A percentile compares a stretch with the other conserved stretches of the same genome.
phyloP scores from a whole-genome alignment of 2,888 invertebrate genomes.

The Drosophila diplacantha region DNA sequence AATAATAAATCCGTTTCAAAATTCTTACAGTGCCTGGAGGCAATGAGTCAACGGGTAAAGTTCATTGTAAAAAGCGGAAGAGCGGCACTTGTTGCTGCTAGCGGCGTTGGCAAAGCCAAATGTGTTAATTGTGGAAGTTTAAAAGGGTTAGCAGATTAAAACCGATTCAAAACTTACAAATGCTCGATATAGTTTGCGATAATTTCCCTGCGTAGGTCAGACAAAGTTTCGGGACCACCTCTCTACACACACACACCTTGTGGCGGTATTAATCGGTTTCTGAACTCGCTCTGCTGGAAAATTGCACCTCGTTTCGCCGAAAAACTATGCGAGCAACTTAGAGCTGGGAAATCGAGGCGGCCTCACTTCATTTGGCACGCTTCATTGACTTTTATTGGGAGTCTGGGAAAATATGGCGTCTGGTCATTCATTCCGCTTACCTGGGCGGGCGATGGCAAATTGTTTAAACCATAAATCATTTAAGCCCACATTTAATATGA shows the following conservation, averaged over 20 bases:
- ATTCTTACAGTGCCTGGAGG: constrained; percentile 7
- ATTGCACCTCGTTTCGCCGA: constrained; percentile 41
- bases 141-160: constrained; percentile 39
- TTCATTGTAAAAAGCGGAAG: constrained; percentile 38
- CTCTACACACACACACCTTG: neutral
- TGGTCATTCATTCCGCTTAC: constrained; percentile 28
- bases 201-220: constrained; percentile 38
- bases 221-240: constrained; percentile 23
- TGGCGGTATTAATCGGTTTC: constrained; percentile 48
- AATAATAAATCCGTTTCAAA: no score
- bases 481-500: constrained; percentile 41
- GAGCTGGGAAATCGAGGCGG: constrained; percentile 10
- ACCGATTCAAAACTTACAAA: constrained; percentile 28
- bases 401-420: constrained; percentile 40
- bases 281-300: constrained; percentile 45
- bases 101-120: constrained; percentile 26
- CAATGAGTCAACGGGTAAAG: constrained; percentile 40
- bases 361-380: constrained; percentile 24
- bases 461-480: constrained; percentile 52
- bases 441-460: constrained; percentile 37
- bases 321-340: constrained; percentile 24
- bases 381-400: constrained; percentile 42
- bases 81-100: constrained; percentile 50
- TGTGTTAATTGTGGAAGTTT: constrained; percentile 57
- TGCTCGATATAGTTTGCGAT: constrained; percentile 22